These are phyloP conservation scores for Seison nebaliae DNA, from an alignment of 1,140 invertebrate species.

Conservation along the genomic window DNA sequence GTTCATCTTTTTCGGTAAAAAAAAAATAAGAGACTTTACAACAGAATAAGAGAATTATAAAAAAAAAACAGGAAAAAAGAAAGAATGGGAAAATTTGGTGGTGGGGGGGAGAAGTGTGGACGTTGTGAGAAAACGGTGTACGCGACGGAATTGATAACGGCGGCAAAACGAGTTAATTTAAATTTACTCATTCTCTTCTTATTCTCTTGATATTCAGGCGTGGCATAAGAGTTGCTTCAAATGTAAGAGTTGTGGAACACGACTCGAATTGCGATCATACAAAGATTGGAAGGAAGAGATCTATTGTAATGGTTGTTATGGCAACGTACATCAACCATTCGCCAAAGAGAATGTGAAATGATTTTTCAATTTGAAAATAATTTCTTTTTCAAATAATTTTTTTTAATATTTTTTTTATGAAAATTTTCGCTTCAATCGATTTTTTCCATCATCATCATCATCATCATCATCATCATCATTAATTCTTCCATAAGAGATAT, in stretches of 20 bases:
- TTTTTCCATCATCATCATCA: too few relatives aligned
- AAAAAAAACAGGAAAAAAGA: too few relatives aligned
- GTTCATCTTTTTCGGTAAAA: too few relatives aligned
- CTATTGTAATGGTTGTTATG: constrained; percentile 2
- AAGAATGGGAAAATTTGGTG: constrained; percentile 12
- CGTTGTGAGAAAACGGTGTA: constrained; percentile 94
- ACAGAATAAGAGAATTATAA: too few relatives aligned
- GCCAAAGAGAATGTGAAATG: neutral
- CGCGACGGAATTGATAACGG: constrained; percentile 59
- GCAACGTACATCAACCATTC: neutral
- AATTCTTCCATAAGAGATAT: too few relatives aligned
- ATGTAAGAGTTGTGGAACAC: constrained; percentile 11
- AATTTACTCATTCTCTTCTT: neutral
- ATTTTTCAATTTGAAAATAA: too few relatives aligned
- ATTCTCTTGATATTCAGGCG: too few relatives aligned
- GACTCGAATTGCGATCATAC: constrained; percentile 7
- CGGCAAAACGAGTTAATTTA: constrained; percentile 1
- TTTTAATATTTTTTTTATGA: too few relatives aligned
- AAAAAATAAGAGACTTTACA: too few relatives aligned
- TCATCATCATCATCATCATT: too few relatives aligned
- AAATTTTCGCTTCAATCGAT: too few relatives aligned
- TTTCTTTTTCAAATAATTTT: too few relatives aligned
- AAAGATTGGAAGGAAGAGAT: constrained; percentile 12
- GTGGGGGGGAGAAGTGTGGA: constrained; percentile 39
- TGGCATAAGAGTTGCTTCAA: constrained; percentile 13